Evolutionary conservation across 37 sponge, comb jelly and placozoan species (phyloP), one percentile per base, ranked within the genome.

Genomic region (Beroe forskalii): DNA sequence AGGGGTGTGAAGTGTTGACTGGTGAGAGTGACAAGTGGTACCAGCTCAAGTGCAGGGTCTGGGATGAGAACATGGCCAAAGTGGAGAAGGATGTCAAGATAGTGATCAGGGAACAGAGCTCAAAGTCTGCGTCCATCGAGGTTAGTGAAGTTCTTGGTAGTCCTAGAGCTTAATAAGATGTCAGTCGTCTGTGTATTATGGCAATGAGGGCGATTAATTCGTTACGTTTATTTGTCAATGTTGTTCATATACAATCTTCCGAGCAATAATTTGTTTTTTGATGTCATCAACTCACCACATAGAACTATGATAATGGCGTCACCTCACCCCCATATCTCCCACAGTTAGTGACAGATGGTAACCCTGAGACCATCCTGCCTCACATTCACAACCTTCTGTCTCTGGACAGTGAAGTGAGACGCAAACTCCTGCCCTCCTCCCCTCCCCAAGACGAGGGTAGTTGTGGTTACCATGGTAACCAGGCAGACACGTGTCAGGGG

Each of bases 21-120:
- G 72, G 39, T 4, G 72, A 69, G 72, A 36, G 32, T 2, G 36
- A 36, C 72, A 69, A 37, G 1, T 69, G 72, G 72, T 69, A 69
- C 72, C 72, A 36, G 1, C 72, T 69, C 72, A 69, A 69, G 72
- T 69, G 72, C 38, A 69, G 32, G 39, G 32, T 69, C 35, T 14
- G 19, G 6, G 39, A 32, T 32, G 17, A 64, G 30, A 32, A 14
- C 8, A 36, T 33, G 19, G 39, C 9, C 19, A 36, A 36, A 69
- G 33, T 69, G 12, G 39, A 69, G 9, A 69, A 69, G 72, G 72
- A 69, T 14, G 33, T 69, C 1, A 36, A 36, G 72, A 69, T 69
- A 4, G 39, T 32, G 2, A 32, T 69, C 36, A 31, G 72, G 72
- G 72, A 69, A 36, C 36, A 32, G 17, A 14, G 19, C 19, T 27